Evolutionary conservation across 2,797 vertebrate species (phyloP), one percentile per base, ranked within the genome.

Genomic region (Huso huso): DNA sequence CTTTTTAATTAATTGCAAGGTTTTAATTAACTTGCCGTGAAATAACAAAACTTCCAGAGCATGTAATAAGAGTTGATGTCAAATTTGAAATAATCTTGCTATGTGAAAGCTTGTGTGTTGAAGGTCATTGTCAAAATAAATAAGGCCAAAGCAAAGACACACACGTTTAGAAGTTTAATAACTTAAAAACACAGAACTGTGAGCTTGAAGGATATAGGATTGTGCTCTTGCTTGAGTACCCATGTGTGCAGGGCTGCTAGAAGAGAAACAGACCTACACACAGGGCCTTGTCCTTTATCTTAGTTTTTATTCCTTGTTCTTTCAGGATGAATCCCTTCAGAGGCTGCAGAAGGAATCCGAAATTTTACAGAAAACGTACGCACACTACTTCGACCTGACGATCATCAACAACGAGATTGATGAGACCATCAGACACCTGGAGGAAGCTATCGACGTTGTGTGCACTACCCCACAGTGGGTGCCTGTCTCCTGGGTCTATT

Each of bases 331-430:
- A 83, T 99, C 96, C 66, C 92, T 99, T 73, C 96, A 97, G 88
- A 93, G 94, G 78, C 93, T 99, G 81, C 96, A 99, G 89, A 98
- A 97, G 83, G 96, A 99, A 82, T 98, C 96, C 0, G 96, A 99
- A 83, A 94, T 99, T 85, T 87, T 99, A 67, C 96, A 98, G 90
- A 95, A 95, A 91, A 97, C 96, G 68, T 98, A 99, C 78, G 89
- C 93, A 75, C 96, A 98, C 89, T 99, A 95, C 89, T 99, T 99
- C 71, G 96, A 99, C 89, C 93, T 95, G 85, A 98, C 95, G 86
- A 95, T 99, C 90, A 97, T 99, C 89, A 99, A 99, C 92, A 99
- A 99, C 59, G 95, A 99, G 87, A 99, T 99, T 58, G 96, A 99
- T 67, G 95, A 98, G 86, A 99, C 96, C 84, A 98, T 99, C 89